A percentile compares a stretch with the other conserved stretches of the same genome.
phyloP scores from a whole-genome alignment of 2,888 invertebrate genomes.

The Acrobasis suavella region DNA sequence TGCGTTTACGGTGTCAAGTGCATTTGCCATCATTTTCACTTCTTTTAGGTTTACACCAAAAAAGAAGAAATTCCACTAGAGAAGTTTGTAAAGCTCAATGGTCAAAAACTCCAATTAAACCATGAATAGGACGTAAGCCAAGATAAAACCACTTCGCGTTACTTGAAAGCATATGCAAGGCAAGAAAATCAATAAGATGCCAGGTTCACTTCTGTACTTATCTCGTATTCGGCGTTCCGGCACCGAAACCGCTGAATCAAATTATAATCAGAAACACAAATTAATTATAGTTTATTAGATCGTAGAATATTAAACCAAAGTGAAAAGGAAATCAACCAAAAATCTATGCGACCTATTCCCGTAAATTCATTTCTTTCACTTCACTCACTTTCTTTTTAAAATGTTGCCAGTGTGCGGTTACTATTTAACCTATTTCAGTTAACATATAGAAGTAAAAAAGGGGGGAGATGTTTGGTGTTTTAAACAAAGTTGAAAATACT shows the following conservation, averaged over 20 bases:
- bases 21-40: conserved; percentile 80
- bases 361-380: conserved; percentile 82
- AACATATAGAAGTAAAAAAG: background rate
- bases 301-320: conserved; percentile 79
- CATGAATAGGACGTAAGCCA: conserved; percentile 59
- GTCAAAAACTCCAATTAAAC: conserved; percentile 57
- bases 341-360: conserved; percentile 82
- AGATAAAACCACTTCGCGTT: conserved; percentile 78
- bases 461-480: too few species aligned
- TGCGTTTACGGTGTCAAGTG: conserved; percentile 77
- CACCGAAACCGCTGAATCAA: conserved; percentile 71
- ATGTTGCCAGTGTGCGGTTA: conserved; percentile 60
- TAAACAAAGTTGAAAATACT: background rate
- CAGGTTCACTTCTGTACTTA: conserved; percentile 78
- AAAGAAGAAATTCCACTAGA: conserved; percentile 59
- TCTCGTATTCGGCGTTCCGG: conserved; percentile 66
- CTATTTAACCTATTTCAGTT: background rate
- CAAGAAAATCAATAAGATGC: conserved; percentile 83
- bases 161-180: conserved; percentile 81
- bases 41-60: conserved; percentile 60
- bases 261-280: conserved; percentile 74
- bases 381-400: conserved; percentile 80
- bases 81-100: conserved; percentile 48
- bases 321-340: conserved; percentile 83
- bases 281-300: conserved; percentile 78